A percentile compares a stretch with the other conserved stretches of the same genome.
These are phyloP conservation scores for Zapus hudsonius DNA, from an alignment of 2,113 vertebrate genomes.

Conservation along the genomic window DNA sequence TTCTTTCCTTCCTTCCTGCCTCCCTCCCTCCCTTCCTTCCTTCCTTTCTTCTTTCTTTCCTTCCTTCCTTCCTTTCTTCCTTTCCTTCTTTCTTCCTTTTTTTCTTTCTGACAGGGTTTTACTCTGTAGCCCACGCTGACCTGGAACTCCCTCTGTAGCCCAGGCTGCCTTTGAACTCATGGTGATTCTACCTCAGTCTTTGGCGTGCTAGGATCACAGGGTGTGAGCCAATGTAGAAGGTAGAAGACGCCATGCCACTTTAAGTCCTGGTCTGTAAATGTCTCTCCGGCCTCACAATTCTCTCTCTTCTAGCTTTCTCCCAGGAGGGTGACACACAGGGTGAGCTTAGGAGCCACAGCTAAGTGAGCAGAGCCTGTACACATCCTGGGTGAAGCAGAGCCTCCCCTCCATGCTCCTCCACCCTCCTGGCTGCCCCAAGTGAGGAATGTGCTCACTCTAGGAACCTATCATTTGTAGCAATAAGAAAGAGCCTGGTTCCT, in stretches of 20 bases:
- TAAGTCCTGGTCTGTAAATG: background rate
- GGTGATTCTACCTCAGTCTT: background rate
- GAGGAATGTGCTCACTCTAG: background rate
- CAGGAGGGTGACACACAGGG: fast-evolving
- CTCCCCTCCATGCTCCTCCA: fast-evolving
- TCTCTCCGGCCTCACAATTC: background rate
- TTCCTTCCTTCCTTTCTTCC: background rate
- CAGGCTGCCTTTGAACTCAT: background rate
- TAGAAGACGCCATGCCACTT: too few relatives aligned
- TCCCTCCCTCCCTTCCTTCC: too few relatives aligned
- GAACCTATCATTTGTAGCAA: too few relatives aligned
- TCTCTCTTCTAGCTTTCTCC: background rate
- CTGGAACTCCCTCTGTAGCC: background rate
- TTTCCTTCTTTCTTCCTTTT: too few relatives aligned
- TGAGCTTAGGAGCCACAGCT: background rate
- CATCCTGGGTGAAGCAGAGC: background rate
- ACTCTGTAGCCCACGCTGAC: background rate
- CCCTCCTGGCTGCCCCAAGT: background rate
- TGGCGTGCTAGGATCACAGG: background rate
- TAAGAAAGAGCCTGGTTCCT: background rate
- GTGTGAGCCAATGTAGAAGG: background rate
- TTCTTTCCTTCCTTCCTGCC: background rate
- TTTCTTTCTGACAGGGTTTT: background rate
- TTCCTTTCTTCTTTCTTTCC: background rate
- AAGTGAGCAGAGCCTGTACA: background rate